Percentiles rank a stretch among this genome's conserved stretches.
Conservation (phyloP, 1,140 invertebrate species). For the Drosophila mojavensis region DNA sequence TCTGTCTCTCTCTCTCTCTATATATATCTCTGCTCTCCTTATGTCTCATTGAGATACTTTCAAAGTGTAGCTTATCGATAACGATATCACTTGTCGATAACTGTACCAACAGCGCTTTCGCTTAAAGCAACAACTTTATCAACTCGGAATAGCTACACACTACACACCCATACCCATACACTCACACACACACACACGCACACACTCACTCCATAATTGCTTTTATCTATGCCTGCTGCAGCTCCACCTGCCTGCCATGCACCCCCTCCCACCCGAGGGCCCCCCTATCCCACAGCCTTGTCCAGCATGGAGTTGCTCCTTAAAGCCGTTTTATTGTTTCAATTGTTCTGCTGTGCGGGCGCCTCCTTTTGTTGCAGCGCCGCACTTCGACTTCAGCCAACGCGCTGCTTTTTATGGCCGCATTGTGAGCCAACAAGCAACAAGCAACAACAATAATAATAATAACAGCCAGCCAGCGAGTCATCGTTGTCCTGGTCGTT, state of each 20-base stretch:
- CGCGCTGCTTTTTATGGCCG: conserved; percentile 68
- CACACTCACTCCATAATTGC: conserved; percentile 50
- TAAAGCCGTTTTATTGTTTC: conserved; percentile 79
- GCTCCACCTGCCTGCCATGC: background rate
- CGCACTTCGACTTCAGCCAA: conserved; percentile 48
- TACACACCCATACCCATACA: too few species aligned
- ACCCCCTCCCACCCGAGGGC: background rate
- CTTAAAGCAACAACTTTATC: conserved; percentile 7
- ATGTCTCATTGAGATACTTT: too few species aligned
- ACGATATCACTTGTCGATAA: background rate
- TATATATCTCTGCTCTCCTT: too few species aligned
- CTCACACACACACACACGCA: background rate
- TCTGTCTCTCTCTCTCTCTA: too few species aligned
- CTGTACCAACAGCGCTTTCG: background rate
- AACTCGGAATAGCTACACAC: background rate
- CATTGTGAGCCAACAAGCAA: conserved; percentile 57
- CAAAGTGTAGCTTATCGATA: background rate
- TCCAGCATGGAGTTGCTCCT: conserved; percentile 26
- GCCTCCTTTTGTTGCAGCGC: conserved; percentile 54
- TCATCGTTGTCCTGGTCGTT: conserved; percentile 7
- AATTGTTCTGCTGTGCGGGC: conserved; percentile 63
- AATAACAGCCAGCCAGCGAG: conserved; percentile 20
- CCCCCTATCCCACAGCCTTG: background rate
- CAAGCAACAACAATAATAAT: conserved; percentile 51
- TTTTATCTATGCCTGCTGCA: conserved; percentile 48